A percentile compares a stretch with the other conserved stretches of the same genome.
phyloP scores from a whole-genome alignment of 2,888 invertebrate genomes.

The Bellardia bayeri region DNA sequence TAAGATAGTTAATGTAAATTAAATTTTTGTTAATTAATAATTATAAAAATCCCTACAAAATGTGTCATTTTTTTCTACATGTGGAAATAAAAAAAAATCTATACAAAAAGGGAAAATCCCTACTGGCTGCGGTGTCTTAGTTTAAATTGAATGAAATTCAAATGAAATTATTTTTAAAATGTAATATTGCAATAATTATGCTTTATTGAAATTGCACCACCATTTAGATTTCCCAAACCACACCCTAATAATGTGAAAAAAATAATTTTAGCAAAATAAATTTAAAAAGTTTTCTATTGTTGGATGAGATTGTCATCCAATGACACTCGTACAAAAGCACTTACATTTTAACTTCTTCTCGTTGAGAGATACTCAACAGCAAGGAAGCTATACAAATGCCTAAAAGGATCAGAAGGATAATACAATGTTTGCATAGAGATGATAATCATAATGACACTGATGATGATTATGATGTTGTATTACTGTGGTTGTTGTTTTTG shows the following conservation, averaged over 20 bases:
- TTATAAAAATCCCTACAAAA: too few species aligned
- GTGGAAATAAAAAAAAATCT: too few species aligned
- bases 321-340: constrained; percentile 19
- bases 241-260: constrained; percentile 51
- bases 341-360: constrained; percentile 31
- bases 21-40: too few species aligned
- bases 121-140: too few species aligned
- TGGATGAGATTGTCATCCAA: constrained; percentile 42
- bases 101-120: too few species aligned
- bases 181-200: not conserved
- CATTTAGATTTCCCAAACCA: constrained; percentile 40
- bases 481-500: not conserved
- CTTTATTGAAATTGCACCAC: not conserved
- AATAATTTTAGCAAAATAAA: constrained; percentile 59
- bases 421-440: constrained; percentile 18
- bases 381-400: constrained; percentile 28
- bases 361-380: constrained; percentile 53
- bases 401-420: constrained; percentile 12
- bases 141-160: too few species aligned
- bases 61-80: too few species aligned
- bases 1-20: too few species aligned
- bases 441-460: not conserved
- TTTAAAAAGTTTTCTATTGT: constrained; percentile 54
- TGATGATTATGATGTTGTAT: constrained; percentile 7
- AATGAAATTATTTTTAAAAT: not conserved